These are phyloP conservation scores for Drosophila ustulata DNA, from an alignment of 2,888 invertebrate genomes.

Conservation along the genomic window DNA sequence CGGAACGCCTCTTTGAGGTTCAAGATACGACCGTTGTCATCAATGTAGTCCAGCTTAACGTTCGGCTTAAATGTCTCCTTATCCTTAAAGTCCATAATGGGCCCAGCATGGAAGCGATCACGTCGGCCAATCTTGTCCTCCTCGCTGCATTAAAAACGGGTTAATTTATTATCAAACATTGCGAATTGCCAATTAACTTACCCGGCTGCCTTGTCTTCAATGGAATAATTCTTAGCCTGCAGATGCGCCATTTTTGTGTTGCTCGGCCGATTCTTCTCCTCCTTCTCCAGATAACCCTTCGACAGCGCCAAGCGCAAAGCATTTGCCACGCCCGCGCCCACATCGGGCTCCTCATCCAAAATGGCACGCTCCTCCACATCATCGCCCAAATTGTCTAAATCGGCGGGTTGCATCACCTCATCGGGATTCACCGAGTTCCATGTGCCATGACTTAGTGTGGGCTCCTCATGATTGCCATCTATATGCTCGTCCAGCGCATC, in stretches of 20 bases:
- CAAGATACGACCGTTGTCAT: slow-evolving; percentile 96
- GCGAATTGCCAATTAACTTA: slow-evolving; percentile 73
- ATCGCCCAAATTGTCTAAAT: slow-evolving; percentile 85
- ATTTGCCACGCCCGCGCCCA: slow-evolving; percentile 96
- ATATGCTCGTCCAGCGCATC: slow-evolving; percentile 83
- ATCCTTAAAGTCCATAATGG: slow-evolving; percentile 96
- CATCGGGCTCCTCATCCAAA: slow-evolving; percentile 96
- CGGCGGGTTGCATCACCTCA: slow-evolving; percentile 84
- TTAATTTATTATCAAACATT: not conserved
- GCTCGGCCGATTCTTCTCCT: slow-evolving; percentile 90
- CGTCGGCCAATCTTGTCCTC: slow-evolving; percentile 92
- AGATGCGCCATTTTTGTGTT: slow-evolving; percentile 91
- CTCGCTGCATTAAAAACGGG: slow-evolving; percentile 86
- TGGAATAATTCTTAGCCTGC: slow-evolving; percentile 92
- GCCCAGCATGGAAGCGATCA: slow-evolving; percentile 91
- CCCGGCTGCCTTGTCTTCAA: slow-evolving; percentile 91
- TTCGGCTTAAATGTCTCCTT: slow-evolving; percentile 96
- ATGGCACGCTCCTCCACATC: slow-evolving; percentile 84
- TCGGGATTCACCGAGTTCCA: slow-evolving; percentile 93
- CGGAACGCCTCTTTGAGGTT: slow-evolving; percentile 98
- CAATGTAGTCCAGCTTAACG: slow-evolving; percentile 98
- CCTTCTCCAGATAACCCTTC: slow-evolving; percentile 96
- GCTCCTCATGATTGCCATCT: slow-evolving; percentile 84
- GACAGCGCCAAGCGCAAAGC: slow-evolving; percentile 95
- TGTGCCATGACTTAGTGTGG: slow-evolving; percentile 88